Base-by-base conservation (phyloP, 2,888 invertebrate genomes). In the Meiosimyza platycephala region DNA sequence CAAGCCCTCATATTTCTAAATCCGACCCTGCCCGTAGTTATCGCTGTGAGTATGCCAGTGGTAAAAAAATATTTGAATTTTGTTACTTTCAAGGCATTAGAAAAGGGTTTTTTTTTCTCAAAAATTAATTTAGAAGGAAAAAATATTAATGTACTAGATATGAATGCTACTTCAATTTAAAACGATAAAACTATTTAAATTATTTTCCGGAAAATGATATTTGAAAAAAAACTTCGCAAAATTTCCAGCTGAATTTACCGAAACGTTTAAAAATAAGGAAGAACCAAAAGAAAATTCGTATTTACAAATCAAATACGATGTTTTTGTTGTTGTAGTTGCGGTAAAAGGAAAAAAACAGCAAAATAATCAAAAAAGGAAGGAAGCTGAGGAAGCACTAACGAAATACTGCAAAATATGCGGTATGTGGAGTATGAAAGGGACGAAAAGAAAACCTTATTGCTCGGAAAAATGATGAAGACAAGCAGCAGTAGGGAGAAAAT, bases 291-390 rank as follows among this genome's bases (percentile, higher is more conserved):
- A 18, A 63, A 69, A 64, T 68, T 68, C 40, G 40, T 40, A 64
- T 72, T 64, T 57, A 55, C 68, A 59, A 69, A 68, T 67, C 62
- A 72, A 72, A 72, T 72, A 72, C 63, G 68, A 68, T 63, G 51
- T 63, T 63, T 70, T 60, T 55, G 55, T 4, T 57, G 9, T 57
- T 18, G 22, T 57, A 28, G 54, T 33, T 60, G 60, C 47, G 22
- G 33, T 28, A 52, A 60, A 62, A 62, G 28, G 63, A 52, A 70
- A 63, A 64, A 60, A 63, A 63, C 70, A 63, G 62, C 63, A 70
- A 62, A 70, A 62, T 62, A 70, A 63, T 70, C 70, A 50, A 62
- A 62, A 70, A 52, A 51, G 51, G 52, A 62, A 62, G 52, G 52
- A 70, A 54, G 47, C 57, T 13, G 57, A 11, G 16, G 63, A 48